Evolutionary conservation across 35 echinoderm and acorn worm genomes (phyloP).

Genomic region (Apostichopus parvimensis): DNA sequence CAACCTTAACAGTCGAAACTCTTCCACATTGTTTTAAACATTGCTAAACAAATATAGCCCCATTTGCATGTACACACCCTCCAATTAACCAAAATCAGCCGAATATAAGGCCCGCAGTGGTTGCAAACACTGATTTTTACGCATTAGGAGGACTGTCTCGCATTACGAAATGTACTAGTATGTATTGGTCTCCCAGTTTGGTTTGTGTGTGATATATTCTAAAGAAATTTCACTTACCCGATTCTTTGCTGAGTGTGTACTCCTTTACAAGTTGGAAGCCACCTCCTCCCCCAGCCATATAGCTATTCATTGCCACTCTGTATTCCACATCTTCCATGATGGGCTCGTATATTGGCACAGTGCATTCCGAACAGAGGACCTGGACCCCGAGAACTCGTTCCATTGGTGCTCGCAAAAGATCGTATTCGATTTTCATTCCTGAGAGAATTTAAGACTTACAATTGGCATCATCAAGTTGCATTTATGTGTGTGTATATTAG

Average conservation of each 20-base stretch:
- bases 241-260: constrained; percentile 59
- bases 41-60: too few relatives aligned
- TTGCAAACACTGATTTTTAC: too few relatives aligned
- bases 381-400: constrained; percentile 53
- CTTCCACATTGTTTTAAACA: too few relatives aligned
- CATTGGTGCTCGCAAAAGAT: constrained; percentile 53
- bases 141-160: too few relatives aligned
- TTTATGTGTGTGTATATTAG: too few relatives aligned
- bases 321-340: constrained; percentile 60
- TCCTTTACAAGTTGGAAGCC: constrained; percentile 67
- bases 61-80: too few relatives aligned
- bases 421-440: constrained; percentile 69
- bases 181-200: too few relatives aligned
- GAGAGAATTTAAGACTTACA: neutral
- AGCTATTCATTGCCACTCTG: constrained; percentile 72
- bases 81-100: too few relatives aligned
- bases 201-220: neutral
- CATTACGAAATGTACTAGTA: too few relatives aligned
- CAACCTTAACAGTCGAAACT: too few relatives aligned
- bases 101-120: too few relatives aligned
- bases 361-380: constrained; percentile 66
- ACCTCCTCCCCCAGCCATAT: constrained; percentile 84
- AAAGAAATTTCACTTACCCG: constrained; percentile 43
- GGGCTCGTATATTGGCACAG: constrained; percentile 50
- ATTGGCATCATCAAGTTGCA: too few relatives aligned